These are phyloP conservation scores for Cichladusa arquata DNA, from an alignment of 2,113 vertebrate genomes.

Conservation along the genomic window DNA sequence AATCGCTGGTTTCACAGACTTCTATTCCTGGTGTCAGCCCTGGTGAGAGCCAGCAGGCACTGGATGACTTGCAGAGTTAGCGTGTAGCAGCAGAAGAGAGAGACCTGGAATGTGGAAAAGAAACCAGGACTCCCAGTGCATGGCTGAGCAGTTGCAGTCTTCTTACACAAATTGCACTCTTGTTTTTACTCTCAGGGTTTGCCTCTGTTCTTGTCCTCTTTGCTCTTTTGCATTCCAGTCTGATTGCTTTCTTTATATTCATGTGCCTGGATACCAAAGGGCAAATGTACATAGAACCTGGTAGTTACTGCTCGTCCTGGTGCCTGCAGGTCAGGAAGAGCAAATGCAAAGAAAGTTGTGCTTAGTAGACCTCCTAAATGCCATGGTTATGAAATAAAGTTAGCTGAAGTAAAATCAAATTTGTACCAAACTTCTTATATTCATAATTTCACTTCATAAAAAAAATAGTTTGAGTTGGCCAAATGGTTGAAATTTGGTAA, in stretches of 20 bases:
- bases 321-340: background rate
- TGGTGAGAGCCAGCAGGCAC: background rate
- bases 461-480: background rate
- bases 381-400: background rate
- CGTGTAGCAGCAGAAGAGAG: background rate
- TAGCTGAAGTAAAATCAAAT: background rate
- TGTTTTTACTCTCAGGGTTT: background rate
- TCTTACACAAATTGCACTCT: background rate
- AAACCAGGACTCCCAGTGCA: background rate
- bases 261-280: background rate
- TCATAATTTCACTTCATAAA: background rate
- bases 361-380: background rate
- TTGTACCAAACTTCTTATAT: background rate
- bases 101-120: background rate
- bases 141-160: background rate
- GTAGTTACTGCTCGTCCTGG: background rate
- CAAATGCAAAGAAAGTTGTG: background rate
- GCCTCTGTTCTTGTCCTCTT: background rate
- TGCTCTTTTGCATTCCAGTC: background rate
- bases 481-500: background rate
- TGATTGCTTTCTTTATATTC: slow-evolving; percentile 18
- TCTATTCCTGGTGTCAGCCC: background rate
- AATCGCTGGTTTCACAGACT: background rate
- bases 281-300: background rate
- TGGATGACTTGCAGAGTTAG: background rate